Evolutionary conservation across 2,888 invertebrate genomes (phyloP), one percentile per base, ranked within the genome.

Genomic region (Petrolisthes cinctipes): DNA sequence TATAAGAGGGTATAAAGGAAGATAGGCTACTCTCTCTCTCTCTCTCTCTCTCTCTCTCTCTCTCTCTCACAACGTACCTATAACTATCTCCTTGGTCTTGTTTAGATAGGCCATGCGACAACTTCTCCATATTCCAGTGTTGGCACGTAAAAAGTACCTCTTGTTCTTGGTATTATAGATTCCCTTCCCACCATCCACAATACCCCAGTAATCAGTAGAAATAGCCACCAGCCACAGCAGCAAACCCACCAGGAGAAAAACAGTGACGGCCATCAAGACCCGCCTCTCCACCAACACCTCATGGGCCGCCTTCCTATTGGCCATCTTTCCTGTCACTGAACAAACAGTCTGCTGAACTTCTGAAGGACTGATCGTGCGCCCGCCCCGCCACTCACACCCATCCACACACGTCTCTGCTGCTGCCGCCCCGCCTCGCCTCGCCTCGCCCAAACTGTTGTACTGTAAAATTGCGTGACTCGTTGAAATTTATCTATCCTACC

Each of bases 151-250:
- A 37, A 90, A 88, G 82, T 87, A 90, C 6, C 89, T 82, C 61
- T 90, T 85, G 17, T 86, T 80, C 53, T 79, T 75, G 4, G 79
- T 23, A 5, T 89, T 79, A 53, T 86, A 89, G 57, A 89, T 79
- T 5, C 89, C 90, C 20, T 85, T 89, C 1, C 86, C 86, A 17
- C 89, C 89, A 37, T 86, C 86, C 37, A 90, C 90, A 20, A 85
- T 84, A 7, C 83, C 88, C 90, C 90, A 90, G 85, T 86, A 84
- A 80, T 85, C 81, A 6, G 90, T 90, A 11, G 90, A 89, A n/a
- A 90, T 78, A 37, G 89, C 89, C 23, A 90, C 76, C 17, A 90
- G 82, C 90, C 90, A 90, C 20, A 90, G 56, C 37, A 86, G 56
- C 4, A 86, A 82, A 4, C 84, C 90, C 9, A 90, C 4, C 14